These are phyloP conservation scores for Parasteatoda tepidariorum DNA, from an alignment of 1,140 invertebrate species.

Conservation along the genomic window DNA sequence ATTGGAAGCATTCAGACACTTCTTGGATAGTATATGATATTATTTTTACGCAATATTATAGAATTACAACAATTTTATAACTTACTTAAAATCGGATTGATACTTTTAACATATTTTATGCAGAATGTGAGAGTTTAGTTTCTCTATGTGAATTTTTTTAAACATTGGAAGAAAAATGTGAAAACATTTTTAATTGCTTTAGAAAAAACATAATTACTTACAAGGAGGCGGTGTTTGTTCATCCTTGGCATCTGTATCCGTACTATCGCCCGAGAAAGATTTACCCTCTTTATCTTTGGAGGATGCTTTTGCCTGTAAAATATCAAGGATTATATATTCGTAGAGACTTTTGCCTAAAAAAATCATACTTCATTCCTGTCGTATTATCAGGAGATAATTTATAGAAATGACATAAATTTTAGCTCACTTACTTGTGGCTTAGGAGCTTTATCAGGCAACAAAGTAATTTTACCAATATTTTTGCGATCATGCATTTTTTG, in stretches of 20 bases:
- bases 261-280: slow-evolving; percentile 46
- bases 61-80: too few species aligned
- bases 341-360: not conserved
- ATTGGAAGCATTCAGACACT: too few species aligned
- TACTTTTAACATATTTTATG: too few species aligned
- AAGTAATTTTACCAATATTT: slow-evolving; percentile 88
- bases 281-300: slow-evolving; percentile 40
- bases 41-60: too few species aligned
- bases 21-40: too few species aligned
- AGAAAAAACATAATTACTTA: not conserved
- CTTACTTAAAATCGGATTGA: too few species aligned
- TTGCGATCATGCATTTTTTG: slow-evolving; percentile 92
- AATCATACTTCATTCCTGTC: not conserved
- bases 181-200: too few species aligned
- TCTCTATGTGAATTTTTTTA: too few species aligned
- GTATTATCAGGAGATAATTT: slow-evolving; percentile 5
- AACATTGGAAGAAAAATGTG: too few species aligned
- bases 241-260: slow-evolving; percentile 50
- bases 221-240: slow-evolving; percentile 53
- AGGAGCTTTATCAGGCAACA: slow-evolving; percentile 80
- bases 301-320: slow-evolving; percentile 15
- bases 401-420: too few species aligned
- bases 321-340: not conserved
- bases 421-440: slow-evolving; percentile 62
- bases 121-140: too few species aligned